Evolutionary conservation across 1,140 invertebrate species (phyloP).

Genomic region (Goniozus legneri): DNA sequence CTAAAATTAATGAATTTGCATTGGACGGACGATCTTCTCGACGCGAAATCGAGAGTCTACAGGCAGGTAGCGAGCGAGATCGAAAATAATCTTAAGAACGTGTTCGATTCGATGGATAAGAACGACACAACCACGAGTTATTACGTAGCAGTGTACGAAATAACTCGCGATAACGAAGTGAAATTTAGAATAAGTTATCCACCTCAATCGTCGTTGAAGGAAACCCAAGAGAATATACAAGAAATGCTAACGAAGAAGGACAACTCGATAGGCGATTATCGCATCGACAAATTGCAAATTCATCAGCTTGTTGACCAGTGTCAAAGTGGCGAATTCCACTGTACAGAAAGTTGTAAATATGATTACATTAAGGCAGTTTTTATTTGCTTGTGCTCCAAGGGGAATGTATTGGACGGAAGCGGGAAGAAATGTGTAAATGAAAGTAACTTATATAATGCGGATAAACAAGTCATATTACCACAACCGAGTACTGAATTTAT

Average conservation of each 20-base stretch:
- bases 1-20: constrained; percentile 64
- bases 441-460: constrained; percentile 34
- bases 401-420: constrained; percentile 48
- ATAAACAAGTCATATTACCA: constrained; percentile 22
- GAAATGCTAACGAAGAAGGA: constrained; percentile 31
- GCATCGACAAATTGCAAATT: constrained; percentile 34
- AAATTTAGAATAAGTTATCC: constrained; percentile 45
- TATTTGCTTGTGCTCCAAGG: constrained; percentile 67
- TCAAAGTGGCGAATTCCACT: constrained; percentile 69
- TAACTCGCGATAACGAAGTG: constrained; percentile 48
- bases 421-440: constrained; percentile 49
- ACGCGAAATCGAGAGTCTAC: constrained; percentile 62
- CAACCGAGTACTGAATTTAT: constrained; percentile 19
- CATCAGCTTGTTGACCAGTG: constrained; percentile 67
- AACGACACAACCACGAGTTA: too few species aligned
- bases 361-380: constrained; percentile 62
- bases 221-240: constrained; percentile 39
- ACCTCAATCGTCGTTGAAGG: constrained; percentile 25
- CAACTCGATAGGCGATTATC: constrained; percentile 39
- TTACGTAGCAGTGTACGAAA: constrained; percentile 65
- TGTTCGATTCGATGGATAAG: constrained; percentile 49
- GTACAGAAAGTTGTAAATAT: constrained; percentile 73
- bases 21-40: constrained; percentile 58
- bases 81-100: constrained; percentile 58
- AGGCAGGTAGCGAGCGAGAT: constrained; percentile 57